A percentile compares a stretch with the other conserved stretches of the same genome.
Conservation (phyloP, 2,113 vertebrate genomes). For the Suncus etruscus region DNA sequence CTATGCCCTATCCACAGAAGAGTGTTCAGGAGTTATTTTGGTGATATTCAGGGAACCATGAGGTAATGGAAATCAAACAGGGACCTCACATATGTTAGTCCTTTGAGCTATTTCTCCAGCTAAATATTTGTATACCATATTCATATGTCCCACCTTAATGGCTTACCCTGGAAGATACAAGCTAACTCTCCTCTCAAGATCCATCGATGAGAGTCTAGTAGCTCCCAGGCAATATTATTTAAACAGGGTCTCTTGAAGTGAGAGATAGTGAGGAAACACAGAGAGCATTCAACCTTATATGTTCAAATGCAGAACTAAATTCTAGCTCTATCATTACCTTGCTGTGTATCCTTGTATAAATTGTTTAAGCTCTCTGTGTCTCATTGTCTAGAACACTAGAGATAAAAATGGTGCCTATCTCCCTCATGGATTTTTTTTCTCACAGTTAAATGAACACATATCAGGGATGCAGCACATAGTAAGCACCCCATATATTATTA, state of each 20-base stretch:
- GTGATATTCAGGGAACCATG: too few relatives aligned
- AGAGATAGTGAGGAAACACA: not conserved
- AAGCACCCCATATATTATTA: not conserved
- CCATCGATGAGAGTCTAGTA: not conserved
- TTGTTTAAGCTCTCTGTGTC: not conserved
- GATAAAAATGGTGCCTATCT: not conserved
- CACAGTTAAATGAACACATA: not conserved
- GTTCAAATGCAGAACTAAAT: not conserved
- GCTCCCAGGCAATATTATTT: not conserved
- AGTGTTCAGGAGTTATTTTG: too few relatives aligned
- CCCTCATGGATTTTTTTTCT: not conserved
- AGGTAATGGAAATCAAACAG: too few relatives aligned
- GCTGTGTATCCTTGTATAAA: not conserved
- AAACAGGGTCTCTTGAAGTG: not conserved
- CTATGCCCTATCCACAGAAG: too few relatives aligned
- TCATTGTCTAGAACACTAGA: not conserved
- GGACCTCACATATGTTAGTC: too few relatives aligned
- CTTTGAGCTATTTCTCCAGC: too few relatives aligned
- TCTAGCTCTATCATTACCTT: not conserved
- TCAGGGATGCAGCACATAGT: not conserved
- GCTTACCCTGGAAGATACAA: not conserved
- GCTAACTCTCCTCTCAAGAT: accelerated
- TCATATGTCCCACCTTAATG: not conserved
- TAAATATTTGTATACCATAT: not conserved
- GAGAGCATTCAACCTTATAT: not conserved